Evolutionary conservation across 2,113 vertebrate species (phyloP), one percentile per base, ranked within the genome.

Genomic region (Lanius collurio): DNA sequence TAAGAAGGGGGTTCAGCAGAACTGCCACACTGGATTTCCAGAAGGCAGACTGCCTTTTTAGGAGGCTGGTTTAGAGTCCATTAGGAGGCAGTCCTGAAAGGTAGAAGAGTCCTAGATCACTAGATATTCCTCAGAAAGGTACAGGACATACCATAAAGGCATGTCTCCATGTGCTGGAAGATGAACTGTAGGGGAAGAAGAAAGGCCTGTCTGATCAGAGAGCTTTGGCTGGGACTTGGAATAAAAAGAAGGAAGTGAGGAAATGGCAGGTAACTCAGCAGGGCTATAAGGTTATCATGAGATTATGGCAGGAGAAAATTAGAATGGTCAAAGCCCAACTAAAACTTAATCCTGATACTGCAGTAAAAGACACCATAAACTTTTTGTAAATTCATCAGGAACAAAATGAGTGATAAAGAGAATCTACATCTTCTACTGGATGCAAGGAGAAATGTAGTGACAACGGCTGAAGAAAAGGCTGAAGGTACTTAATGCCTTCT

Each of bases 21-120:
- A 31, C 6, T 69, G 19, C 13, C 5, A 52, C 9, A 23, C 20
- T 26, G 16, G 11, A 42, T 39, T 59, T 93, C 30, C 13, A 30
- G 15, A 57, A 30, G 27, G 17, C 14, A 68, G 20, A 55, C 6
- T 49, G 2, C 8, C 10, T 50, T 19, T 67, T 39, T 17, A 60
- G 31, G 12, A 23, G 7, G 5, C 31, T 55, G 11, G 11, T 21
- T 68, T 17, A 26, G 24, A 31, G 10, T 52, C 12, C 21, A 15
- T 52, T 69, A 30, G 13, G 30, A 75, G 10, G 10, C 15, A 75
- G 26, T 19, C 39, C n/a, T 69, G 39, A 69, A 64, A n/a, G 10
- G 13, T 6, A 59, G 35, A 82, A 33, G 22, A 22, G 9, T 15
- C n/a, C 44, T 0, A 0, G 37, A 69, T 33, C 15, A 19, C 4